phyloP scores from a whole-genome alignment of 2,797 vertebrate species.

The Catostomus latipinnis region DNA sequence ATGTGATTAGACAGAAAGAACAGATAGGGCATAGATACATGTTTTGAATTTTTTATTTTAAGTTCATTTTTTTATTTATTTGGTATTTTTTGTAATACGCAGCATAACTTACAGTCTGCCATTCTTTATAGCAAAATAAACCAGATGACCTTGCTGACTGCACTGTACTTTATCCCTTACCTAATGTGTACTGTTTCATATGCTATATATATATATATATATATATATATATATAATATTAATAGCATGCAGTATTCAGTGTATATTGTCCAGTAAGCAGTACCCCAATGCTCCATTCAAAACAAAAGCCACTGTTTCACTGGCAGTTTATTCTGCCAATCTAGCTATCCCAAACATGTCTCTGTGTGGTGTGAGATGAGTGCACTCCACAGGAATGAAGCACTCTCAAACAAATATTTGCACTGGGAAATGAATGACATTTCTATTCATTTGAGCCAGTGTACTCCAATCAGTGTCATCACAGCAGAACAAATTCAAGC shows the following conservation, averaged over 20 bases:
- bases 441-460: slow-evolving; percentile 35
- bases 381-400: slow-evolving; percentile 51
- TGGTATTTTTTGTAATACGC: too few relatives aligned
- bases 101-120: too few relatives aligned
- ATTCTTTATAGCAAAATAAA: too few relatives aligned
- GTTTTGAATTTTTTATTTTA: too few relatives aligned
- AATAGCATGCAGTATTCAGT: neutral
- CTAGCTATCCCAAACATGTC: slow-evolving; percentile 40
- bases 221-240: neutral
- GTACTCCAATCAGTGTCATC: slow-evolving; percentile 43
- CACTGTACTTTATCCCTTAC: neutral
- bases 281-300: neutral
- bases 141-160: too few relatives aligned
- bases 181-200: neutral
- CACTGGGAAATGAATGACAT: slow-evolving; percentile 42
- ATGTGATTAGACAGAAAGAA: slow-evolving; percentile 5
- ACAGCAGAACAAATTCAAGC: slow-evolving; percentile 15
- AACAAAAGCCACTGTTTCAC: neutral
- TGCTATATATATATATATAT: neutral
- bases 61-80: too few relatives aligned
- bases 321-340: neutral
- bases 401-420: slow-evolving; percentile 32
- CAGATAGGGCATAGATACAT: neutral
- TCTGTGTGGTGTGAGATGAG: slow-evolving; percentile 51
- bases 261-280: neutral